Evolutionary conservation across 2,888 invertebrate genomes (phyloP), one percentile per base, ranked within the genome.

Genomic region (Eulithis prunata): DNA sequence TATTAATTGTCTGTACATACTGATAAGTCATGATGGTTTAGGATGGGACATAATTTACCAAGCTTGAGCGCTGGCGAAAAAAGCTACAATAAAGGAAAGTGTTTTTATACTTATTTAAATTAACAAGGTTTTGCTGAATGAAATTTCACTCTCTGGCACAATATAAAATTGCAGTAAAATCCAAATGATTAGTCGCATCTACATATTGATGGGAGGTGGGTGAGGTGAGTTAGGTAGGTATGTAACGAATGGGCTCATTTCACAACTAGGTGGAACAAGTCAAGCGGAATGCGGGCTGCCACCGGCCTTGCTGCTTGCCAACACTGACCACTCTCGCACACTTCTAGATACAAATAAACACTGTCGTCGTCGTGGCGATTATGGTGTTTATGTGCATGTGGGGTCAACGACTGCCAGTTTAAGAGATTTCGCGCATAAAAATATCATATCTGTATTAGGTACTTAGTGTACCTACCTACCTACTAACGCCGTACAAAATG

Each of bases 301-400:
- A 62, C 83, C 88, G 90, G 89, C 91, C 91, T 90, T 91, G 91
- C 86, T 84, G 87, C 88, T 88, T 86, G 88, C 89, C 89, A 87
- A 85, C 83, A 80, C 84, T 89, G 90, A 88, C 90, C 89, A 90
- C 89, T 89, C 88, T 85, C 83, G 81, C 82, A 82, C 83, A 84
- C 81, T 83, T 77, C 81, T 77, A 86, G 78, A 84, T 84, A 81
- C 77, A 82, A 84, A 83, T 83, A 83, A 82, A 81, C 78, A 81
- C 78, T 64, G 68, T 81, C 78, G 79, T 78, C 41, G 77, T 56
- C 76, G 75, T 72, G 71, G 78, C 76, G 76, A 80, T 78, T 41
- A 78, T 72, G 74, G 74, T 75, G 75, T 76, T 79, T 76, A 76
- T 81, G 78, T 80, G 78, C 75, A 78, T 69, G 73, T 71, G 69